Conservation (phyloP, 2,888 invertebrate genomes). For the Heliothis peltigera region DNA sequence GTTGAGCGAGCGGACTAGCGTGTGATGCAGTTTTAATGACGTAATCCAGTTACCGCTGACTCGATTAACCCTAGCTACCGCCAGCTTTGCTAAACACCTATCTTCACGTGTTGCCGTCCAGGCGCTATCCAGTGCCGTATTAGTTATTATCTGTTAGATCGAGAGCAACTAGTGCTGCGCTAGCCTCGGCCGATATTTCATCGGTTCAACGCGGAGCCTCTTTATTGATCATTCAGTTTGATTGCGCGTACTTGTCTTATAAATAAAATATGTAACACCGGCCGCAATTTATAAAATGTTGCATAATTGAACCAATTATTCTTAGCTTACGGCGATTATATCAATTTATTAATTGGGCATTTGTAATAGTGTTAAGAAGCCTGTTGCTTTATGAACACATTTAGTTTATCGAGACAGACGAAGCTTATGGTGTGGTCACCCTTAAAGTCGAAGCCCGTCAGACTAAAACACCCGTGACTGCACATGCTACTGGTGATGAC, state of each 20-base stretch:
- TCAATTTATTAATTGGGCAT: slow-evolving; percentile 62
- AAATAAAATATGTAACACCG: slow-evolving; percentile 64
- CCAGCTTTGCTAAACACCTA: slow-evolving; percentile 76
- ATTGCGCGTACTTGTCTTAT: slow-evolving; percentile 66
- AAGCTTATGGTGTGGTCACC: slow-evolving; percentile 36
- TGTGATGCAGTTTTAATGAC: slow-evolving; percentile 87
- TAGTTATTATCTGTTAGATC: slow-evolving; percentile 75
- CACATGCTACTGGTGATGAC: slow-evolving; percentile 67
- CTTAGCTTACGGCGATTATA: slow-evolving; percentile 56
- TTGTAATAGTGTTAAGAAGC: slow-evolving; percentile 45
- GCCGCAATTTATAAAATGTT: slow-evolving; percentile 69
- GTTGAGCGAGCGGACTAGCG: slow-evolving; percentile 78
- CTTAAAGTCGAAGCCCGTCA: slow-evolving; percentile 69
- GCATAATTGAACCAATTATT: slow-evolving; percentile 70
- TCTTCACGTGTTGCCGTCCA: slow-evolving; percentile 74
- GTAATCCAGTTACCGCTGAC: slow-evolving; percentile 86
- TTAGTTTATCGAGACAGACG: slow-evolving; percentile 3
- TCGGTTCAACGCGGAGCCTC: slow-evolving; percentile 73
- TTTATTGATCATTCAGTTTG: slow-evolving; percentile 75
- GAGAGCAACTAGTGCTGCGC: slow-evolving; percentile 65
- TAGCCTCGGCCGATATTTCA: slow-evolving; percentile 66
- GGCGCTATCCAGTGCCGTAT: slow-evolving; percentile 73
- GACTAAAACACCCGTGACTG: slow-evolving; percentile 72
- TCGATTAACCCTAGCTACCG: slow-evolving; percentile 83
- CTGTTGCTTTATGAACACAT: slow-evolving; percentile 11